phyloP scores from a whole-genome alignment of 2,888 invertebrate species.

The Tinea pellionella region DNA sequence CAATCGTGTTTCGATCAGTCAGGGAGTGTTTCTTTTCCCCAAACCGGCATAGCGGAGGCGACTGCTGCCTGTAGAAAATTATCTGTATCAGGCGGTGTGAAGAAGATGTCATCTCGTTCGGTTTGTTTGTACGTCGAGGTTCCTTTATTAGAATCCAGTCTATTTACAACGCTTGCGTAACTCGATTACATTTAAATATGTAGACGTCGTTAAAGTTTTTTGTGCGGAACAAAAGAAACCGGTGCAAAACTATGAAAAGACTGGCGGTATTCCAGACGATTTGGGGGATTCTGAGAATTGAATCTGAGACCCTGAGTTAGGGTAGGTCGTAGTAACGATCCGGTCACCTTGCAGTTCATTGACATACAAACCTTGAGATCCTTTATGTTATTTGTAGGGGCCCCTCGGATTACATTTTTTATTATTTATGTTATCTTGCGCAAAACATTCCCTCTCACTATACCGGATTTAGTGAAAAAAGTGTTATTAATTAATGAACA shows the following conservation, averaged over 20 bases:
- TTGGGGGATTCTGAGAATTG: constrained; percentile 39
- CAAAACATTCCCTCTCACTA: too few species aligned
- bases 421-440: not conserved
- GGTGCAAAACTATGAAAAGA: constrained; percentile 28
- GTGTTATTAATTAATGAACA: too few species aligned
- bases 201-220: not conserved
- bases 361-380: constrained; percentile 26
- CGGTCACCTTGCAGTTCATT: constrained; percentile 52
- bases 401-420: not conserved
- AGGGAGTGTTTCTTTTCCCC: too few species aligned
- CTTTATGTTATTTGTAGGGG: not conserved
- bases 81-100: too few species aligned
- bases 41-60: too few species aligned
- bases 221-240: constrained; percentile 11
- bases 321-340: constrained; percentile 49
- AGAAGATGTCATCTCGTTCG: not conserved
- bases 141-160: not conserved
- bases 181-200: not conserved
- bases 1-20: too few species aligned
- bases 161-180: not conserved
- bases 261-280: constrained; percentile 10
- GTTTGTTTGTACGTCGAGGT: too few species aligned
- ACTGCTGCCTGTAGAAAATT: too few species aligned
- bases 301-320: constrained; percentile 26
- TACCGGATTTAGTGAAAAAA: too few species aligned